Evolutionary conservation across 1,140 invertebrate genomes (phyloP).

Genomic region (Drosophila ironensis): DNA sequence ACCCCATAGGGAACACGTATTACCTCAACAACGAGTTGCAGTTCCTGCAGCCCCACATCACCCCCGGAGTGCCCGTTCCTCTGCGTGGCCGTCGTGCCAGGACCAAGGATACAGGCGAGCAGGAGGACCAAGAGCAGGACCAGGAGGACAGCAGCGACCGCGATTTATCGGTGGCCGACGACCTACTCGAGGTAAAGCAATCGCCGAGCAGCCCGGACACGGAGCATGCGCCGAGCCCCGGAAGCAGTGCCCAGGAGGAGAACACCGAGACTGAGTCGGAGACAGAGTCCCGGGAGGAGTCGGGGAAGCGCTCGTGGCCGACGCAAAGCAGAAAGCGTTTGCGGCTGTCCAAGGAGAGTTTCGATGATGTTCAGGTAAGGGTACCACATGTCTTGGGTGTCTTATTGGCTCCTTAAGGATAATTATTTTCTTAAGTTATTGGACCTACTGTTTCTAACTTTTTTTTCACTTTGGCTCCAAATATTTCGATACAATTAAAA

Average conservation of each 20-base stretch:
- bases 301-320: not conserved
- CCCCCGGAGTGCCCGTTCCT: slow-evolving; percentile 62
- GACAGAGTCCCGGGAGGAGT: slow-evolving; percentile 10
- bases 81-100: slow-evolving; percentile 36
- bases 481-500: not conserved
- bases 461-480: too few species aligned
- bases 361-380: not conserved
- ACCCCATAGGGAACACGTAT: slow-evolving; percentile 56
- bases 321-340: not conserved
- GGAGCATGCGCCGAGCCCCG: slow-evolving; percentile 53
- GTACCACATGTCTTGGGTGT: too few species aligned
- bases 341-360: not conserved
- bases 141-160: slow-evolving; percentile 29
- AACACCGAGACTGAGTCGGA: too few species aligned
- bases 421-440: too few species aligned
- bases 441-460: too few species aligned
- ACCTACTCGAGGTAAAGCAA: slow-evolving; percentile 22
- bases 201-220: slow-evolving; percentile 32
- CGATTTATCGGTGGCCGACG: not conserved
- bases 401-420: too few species aligned
- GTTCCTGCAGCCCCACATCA: slow-evolving; percentile 62
- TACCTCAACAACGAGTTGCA: slow-evolving; percentile 60
- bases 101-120: slow-evolving; percentile 19
- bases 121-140: slow-evolving; percentile 25
- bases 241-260: not conserved